Conservation (phyloP, 2,888 invertebrate species). For the Zeuzera pyrina region DNA sequence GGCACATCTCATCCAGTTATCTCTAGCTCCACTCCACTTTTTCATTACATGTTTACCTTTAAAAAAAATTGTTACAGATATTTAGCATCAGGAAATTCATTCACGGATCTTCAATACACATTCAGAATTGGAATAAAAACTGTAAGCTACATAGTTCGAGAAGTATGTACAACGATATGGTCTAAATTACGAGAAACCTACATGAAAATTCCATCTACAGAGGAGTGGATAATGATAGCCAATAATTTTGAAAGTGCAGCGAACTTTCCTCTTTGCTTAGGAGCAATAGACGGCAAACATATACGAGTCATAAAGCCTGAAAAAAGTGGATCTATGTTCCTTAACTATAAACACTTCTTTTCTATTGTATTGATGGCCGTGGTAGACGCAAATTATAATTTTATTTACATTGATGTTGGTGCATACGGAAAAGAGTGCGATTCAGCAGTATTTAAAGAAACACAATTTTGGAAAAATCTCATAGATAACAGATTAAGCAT, state of each 20-base stretch:
- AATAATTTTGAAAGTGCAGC: constrained; percentile 12
- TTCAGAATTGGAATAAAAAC: constrained; percentile 20
- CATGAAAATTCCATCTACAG: constrained; percentile 14
- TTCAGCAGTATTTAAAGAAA: constrained; percentile 19
- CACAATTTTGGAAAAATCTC: constrained; percentile 17
- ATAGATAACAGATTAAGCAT: constrained; percentile 7
- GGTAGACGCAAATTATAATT: constrained; percentile 18
- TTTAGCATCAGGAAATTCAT: constrained; percentile 19
- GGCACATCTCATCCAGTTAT: too few species aligned
- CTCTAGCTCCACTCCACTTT: neutral
- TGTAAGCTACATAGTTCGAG: constrained; percentile 17
- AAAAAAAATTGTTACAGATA: constrained; percentile 12
- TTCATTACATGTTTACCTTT: neutral
- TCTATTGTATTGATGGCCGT: constrained; percentile 21
- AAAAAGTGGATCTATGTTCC: constrained; percentile 18
- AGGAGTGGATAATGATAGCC: constrained; percentile 15
- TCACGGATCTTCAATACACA: constrained; percentile 20
- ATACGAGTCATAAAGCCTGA: constrained; percentile 18
- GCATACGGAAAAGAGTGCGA: constrained; percentile 22
- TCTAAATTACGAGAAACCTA: constrained; percentile 6
- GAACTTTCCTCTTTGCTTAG: constrained; percentile 19
- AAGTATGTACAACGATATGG: constrained; percentile 13
- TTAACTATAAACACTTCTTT: constrained; percentile 19
- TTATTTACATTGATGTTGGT: constrained; percentile 19
- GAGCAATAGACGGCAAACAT: constrained; percentile 24